Conservation (phyloP, 2,113 vertebrate species). For the Ceuthmochares aereus region DNA sequence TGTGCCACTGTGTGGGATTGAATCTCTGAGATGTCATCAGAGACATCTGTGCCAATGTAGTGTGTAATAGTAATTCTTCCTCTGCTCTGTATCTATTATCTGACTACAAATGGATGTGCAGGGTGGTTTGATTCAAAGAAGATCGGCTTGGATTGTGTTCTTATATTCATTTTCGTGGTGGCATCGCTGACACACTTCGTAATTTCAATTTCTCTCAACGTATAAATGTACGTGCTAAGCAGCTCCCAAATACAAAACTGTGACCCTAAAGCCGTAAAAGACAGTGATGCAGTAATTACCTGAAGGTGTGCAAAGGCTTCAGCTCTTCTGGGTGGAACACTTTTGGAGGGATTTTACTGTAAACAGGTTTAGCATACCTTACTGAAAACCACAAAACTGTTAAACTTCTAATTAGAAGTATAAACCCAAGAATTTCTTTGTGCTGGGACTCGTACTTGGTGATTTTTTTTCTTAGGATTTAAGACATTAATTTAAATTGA, state of each 20-base stretch:
- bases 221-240: background rate
- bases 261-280: background rate
- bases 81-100: background rate
- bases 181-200: background rate
- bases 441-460: background rate
- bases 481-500: background rate
- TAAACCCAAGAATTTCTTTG: background rate
- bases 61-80: background rate
- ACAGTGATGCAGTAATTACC: background rate
- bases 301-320: background rate
- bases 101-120: background rate
- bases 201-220: background rate
- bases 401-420: background rate
- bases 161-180: background rate
- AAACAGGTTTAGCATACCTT: accelerated
- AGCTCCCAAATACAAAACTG: background rate
- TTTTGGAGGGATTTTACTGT: background rate
- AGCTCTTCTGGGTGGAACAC: background rate
- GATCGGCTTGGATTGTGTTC: background rate
- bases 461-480: background rate
- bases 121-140: background rate
- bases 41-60: background rate
- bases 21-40: background rate
- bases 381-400: background rate
- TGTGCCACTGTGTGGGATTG: background rate